A percentile compares a stretch with the other conserved stretches of the same genome.
phyloP scores from a whole-genome alignment of 2,797 vertebrate genomes.

The Siniperca undulata region DNA sequence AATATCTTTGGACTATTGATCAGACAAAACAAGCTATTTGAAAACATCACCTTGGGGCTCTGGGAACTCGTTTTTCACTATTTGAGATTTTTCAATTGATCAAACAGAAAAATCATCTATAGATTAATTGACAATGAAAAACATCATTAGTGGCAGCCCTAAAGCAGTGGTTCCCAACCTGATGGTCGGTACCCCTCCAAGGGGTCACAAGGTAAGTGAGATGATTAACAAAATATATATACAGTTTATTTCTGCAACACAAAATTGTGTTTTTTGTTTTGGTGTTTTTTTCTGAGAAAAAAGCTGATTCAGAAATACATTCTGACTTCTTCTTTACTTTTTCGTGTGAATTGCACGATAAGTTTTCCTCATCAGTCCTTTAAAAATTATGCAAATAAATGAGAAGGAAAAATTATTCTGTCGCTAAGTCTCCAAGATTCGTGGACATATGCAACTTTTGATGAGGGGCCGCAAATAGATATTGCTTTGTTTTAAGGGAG shows the following conservation, averaged over 20 bases:
- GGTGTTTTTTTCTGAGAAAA: not conserved
- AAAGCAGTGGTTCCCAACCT: not conserved
- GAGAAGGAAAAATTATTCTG: not conserved
- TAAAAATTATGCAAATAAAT: not conserved
- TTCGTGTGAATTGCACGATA: not conserved
- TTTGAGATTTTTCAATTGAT: not conserved
- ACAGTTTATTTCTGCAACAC: not conserved
- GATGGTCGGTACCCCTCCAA: not conserved
- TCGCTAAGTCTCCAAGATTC: not conserved
- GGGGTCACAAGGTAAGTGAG: not conserved
- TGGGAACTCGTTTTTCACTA: too few species aligned
- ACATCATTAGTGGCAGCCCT: not conserved
- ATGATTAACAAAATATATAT: not conserved
- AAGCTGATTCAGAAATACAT: not conserved
- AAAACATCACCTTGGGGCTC: not conserved
- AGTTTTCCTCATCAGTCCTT: not conserved
- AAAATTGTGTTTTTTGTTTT: not conserved
- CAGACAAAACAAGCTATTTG: too few species aligned
- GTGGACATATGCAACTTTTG: not conserved
- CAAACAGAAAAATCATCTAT: not conserved
- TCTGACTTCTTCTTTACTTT: not conserved
- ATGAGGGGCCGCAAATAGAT: not conserved
- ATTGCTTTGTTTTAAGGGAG: not conserved
- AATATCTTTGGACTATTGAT: not conserved
- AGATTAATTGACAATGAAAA: not conserved